phyloP scores from a whole-genome alignment of 2,113 vertebrate species.

The Aegithalos caudatus region DNA sequence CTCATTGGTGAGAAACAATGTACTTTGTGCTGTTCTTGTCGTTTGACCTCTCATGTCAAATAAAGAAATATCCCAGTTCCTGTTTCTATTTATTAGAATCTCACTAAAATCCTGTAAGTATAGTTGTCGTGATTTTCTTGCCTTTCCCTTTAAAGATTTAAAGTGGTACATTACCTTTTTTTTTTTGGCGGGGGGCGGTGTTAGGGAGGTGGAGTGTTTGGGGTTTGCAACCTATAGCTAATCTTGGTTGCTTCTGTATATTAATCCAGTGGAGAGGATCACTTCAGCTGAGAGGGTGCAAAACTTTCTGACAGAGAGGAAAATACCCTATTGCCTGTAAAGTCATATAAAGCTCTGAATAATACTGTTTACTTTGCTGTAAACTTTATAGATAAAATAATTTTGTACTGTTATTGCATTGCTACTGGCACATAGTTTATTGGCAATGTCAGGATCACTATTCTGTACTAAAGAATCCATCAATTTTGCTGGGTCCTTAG shows the following conservation, averaged over 20 bases:
- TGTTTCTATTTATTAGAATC: neutral
- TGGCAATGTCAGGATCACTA: rapidly evolving
- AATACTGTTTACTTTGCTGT: neutral
- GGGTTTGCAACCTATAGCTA: neutral
- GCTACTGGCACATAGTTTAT: neutral
- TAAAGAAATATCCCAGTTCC: neutral
- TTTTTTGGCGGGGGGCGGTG: rapidly evolving
- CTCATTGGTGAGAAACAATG: neutral
- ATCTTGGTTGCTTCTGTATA: neutral
- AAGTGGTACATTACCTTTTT: neutral
- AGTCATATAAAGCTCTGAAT: neutral
- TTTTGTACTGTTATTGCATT: neutral
- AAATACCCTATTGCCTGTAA: neutral
- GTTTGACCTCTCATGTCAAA: neutral
- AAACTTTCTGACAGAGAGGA: neutral
- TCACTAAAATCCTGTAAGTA: neutral
- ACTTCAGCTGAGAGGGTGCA: neutral
- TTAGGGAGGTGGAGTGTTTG: rapidly evolving
- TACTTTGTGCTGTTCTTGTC: neutral
- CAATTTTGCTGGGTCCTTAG: neutral
- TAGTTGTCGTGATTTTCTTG: neutral
- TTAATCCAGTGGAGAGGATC: neutral
- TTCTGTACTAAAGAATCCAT: neutral
- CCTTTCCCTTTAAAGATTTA: neutral
- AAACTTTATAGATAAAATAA: neutral